Base-by-base conservation (phyloP, 1,140 invertebrate species). In the Atta texana region DNA sequence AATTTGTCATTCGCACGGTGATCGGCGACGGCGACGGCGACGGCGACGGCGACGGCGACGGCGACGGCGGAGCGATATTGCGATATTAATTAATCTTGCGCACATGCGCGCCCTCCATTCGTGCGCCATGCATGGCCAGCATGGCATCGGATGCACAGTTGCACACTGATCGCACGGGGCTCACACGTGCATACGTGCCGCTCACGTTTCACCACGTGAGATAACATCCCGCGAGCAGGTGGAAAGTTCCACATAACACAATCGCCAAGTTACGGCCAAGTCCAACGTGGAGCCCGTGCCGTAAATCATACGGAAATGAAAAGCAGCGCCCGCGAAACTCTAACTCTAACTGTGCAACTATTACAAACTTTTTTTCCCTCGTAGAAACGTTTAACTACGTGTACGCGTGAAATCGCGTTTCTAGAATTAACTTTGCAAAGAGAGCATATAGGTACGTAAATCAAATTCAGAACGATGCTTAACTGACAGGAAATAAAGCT, bases 21-120 rank as follows among this genome's bases (percentile, higher is more conserved):
- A 34, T 49, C 77, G 85, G 71, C 71, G 53, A 31, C 69, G 49
- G 51, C 49, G 80, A 85, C 77, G 90, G 21, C 57, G 31, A 34
- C 71, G 86, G 7, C 44, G 0, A 34, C 74, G 85, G 31, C 53
- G 53, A 31, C 51, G 49, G 51, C 49, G 0, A 34, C 51, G 49
- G 51, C 49, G 31, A 34, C 31, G 55, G 39, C 64, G 69, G 51
- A 51, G 44, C 86, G 91, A 90, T 93, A 92, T 90, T 87, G 89
- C 92, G 87, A 93, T 92, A 92, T 93, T 92, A 93, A 93, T 93
- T 93, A 93, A 93, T 93, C 91, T 92, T 88, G 53, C 63, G 49
- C 55, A 10, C n/a, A 61, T 74, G 63, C 61, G 76, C 44, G 55
- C 49, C 21, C 64, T 84, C 78, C 90, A 88, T 89, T 89, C 90